Evolutionary conservation across 2,113 vertebrate genomes (phyloP).

Genomic region (Urocynchramus pylzowi): DNA sequence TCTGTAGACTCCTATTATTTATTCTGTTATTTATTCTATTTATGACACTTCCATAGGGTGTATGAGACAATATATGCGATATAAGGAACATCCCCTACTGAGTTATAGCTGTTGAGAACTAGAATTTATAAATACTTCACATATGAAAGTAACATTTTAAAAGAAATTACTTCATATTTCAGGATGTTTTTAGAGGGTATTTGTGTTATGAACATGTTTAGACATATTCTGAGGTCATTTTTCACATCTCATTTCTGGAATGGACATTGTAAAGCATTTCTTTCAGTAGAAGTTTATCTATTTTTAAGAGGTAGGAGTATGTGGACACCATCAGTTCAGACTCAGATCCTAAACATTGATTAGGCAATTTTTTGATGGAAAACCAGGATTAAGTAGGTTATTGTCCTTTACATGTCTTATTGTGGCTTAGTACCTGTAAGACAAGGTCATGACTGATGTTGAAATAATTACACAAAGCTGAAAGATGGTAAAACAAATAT

Average conservation of each 20-base stretch:
- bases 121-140: background rate
- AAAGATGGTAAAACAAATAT: slow-evolving; percentile 20
- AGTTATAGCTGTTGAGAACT: background rate
- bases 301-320: background rate
- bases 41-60: background rate
- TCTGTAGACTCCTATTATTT: background rate
- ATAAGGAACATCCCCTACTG: background rate
- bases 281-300: background rate
- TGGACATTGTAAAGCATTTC: background rate
- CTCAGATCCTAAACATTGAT: background rate
- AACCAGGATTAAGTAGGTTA: background rate
- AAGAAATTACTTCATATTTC: background rate
- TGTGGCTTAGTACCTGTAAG: background rate
- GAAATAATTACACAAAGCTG: background rate
- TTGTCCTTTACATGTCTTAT: background rate
- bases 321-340: background rate
- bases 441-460: background rate
- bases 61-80: background rate
- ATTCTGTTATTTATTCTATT: background rate
- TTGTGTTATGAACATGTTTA: background rate
- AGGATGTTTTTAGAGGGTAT: background rate
- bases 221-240: background rate
- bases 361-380: background rate
- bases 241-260: background rate
- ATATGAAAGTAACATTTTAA: background rate